Evolutionary conservation across 2,797 vertebrate species (phyloP), one percentile per base, ranked within the genome.

Genomic region (Chrysolophus pictus): DNA sequence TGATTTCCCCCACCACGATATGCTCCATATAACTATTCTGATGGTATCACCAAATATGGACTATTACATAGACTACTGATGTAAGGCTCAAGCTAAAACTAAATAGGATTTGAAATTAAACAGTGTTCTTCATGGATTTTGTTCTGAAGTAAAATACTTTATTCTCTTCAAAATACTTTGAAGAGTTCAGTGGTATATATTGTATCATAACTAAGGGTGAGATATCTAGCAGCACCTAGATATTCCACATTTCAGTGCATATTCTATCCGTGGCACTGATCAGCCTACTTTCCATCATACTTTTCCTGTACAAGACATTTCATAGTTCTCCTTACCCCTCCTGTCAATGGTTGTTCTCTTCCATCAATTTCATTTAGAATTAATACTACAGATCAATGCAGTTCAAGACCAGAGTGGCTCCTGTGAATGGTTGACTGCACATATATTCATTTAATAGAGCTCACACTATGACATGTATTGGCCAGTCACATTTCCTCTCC

Each of bases 361-460:
- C 98, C 98, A 99, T 99, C 98, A 98, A 97, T 98, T 99, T 98
- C 97, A 98, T 98, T 98, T 98, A 98, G 98, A 99, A 99, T 98
- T 98, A 55, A 98, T 98, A 98, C 98, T 96, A 97, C 95, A 97
- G 98, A 99, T 98, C 98, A 97, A 99, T 98, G 98, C 97, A 98
- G 98, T 98, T 98, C 98, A 98, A 97, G 98, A 98, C 98, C 98
- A 97, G 97, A 97, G 97, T 97, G 97, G 98, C 97, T 97, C 94
- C 87, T 85, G 82, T 95, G 96, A 95, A 97, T 90, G 96, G 94
- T 92, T 96, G 94, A 91, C 97, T 96, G 97, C 95, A 97, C 97
- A 96, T 94, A 95, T 88, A 95, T 96, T 96, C 96, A 96, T 96
- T 97, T 96, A 97, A 97, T 87, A 97, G 96, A 95, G 95, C 97